Conservation (phyloP, 2,888 invertebrate genomes). For the Lingula anatina region DNA sequence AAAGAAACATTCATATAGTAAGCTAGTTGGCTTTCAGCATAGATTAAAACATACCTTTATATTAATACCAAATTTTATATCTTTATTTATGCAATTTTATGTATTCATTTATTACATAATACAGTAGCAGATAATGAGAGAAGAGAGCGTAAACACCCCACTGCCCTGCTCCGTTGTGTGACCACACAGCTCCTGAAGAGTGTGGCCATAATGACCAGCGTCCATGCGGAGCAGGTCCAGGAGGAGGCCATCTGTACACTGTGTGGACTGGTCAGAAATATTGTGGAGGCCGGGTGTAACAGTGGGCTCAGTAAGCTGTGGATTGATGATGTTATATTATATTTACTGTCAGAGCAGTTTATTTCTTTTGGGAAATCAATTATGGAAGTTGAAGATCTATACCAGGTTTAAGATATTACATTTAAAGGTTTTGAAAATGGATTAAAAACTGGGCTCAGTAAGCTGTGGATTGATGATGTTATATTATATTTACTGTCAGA, state of each 20-base stretch:
- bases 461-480: slow-evolving; percentile 13
- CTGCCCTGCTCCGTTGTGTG: slow-evolving; percentile 64
- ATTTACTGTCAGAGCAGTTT: slow-evolving; percentile 52
- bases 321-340: slow-evolving; percentile 60
- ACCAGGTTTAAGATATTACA: too few species aligned
- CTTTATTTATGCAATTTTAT: not conserved
- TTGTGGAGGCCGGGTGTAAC: slow-evolving; percentile 46
- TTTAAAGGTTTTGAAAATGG: too few species aligned
- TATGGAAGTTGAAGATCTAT: too few species aligned
- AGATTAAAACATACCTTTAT: too few species aligned
- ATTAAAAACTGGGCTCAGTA: slow-evolving; percentile 37
- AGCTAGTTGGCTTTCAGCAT: too few species aligned
- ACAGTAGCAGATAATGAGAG: slow-evolving; percentile 12
- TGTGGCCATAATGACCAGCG: slow-evolving; percentile 64
- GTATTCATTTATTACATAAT: not conserved
- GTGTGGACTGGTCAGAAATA: slow-evolving; percentile 52
- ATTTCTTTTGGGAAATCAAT: slow-evolving; percentile 48
- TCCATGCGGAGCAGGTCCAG: slow-evolving; percentile 63
- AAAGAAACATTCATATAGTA: too few species aligned
- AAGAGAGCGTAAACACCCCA: slow-evolving; percentile 63
- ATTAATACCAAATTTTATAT: too few species aligned
- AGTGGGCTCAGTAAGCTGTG: slow-evolving; percentile 33
- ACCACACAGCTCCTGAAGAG: slow-evolving; percentile 65
- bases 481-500: too few species aligned
- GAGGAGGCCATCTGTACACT: slow-evolving; percentile 55